These are phyloP conservation scores for Chlorospingus semifuscus DNA, from an alignment of 2,797 vertebrate species.

Conservation along the genomic window DNA sequence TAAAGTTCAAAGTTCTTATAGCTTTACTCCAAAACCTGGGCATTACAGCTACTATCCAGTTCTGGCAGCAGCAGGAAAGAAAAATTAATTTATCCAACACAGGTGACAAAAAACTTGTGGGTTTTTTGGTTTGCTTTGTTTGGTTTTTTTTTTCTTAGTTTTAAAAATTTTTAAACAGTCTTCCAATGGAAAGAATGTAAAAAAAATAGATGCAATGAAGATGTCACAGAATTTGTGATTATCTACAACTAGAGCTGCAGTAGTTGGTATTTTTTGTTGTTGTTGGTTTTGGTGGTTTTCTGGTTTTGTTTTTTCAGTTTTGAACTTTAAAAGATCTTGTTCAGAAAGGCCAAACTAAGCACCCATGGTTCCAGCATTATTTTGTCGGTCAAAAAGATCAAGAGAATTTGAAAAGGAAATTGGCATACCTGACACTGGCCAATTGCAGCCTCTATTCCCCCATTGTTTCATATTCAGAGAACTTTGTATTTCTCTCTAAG, in stretches of 20 bases:
- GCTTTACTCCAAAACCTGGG: neutral
- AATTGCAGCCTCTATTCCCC: neutral
- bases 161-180: neutral
- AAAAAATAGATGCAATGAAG: neutral
- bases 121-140: fast-evolving
- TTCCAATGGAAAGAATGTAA: neutral
- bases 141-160: too few relatives aligned
- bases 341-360: neutral
- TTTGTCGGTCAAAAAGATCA: neutral
- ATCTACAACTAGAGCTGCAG: neutral
- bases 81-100: neutral
- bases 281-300: neutral
- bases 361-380: neutral
- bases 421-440: neutral
- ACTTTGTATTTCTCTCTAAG: neutral
- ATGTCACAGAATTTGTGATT: neutral
- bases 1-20: neutral
- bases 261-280: neutral
- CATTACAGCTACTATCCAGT: neutral
- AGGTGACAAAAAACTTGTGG: neutral
- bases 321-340: neutral
- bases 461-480: neutral
- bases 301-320: neutral
- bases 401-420: neutral
- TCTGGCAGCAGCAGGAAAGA: neutral